These are phyloP conservation scores for Limonius californicus DNA, from an alignment of 1,140 invertebrate genomes.

Conservation along the genomic window DNA sequence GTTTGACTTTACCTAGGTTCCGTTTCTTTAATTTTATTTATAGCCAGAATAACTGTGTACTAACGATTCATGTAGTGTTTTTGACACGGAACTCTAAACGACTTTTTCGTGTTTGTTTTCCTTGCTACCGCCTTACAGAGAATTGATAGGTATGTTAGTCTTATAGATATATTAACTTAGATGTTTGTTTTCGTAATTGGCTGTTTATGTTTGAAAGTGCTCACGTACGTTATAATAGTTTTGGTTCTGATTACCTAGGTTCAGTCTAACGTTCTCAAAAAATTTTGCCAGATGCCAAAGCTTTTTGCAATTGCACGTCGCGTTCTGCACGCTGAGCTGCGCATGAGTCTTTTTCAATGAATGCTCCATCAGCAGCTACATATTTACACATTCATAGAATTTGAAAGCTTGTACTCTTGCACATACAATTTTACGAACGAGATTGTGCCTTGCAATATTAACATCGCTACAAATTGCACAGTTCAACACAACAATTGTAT, in stretches of 20 bases:
- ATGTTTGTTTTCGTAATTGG: conserved; percentile 15
- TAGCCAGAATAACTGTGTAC: conserved; percentile 5
- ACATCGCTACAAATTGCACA: neutral
- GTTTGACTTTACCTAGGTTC: conserved; percentile 41
- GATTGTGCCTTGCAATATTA: neutral
- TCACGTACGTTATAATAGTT: neutral
- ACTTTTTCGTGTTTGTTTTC: conserved; percentile 28
- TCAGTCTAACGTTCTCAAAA: conserved; percentile 28
- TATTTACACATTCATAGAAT: conserved; percentile 5
- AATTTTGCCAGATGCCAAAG: conserved; percentile 3
- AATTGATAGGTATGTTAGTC: conserved; percentile 45
- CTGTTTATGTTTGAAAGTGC: neutral
- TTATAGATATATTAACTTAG: conserved; percentile 21
- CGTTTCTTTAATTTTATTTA: neutral
- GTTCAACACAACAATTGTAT: neutral
- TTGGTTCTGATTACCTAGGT: conserved; percentile 36
- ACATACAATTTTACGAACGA: neutral
- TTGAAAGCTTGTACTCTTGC: neutral
- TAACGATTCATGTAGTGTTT: conserved; percentile 19
- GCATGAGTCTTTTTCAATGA: neutral
- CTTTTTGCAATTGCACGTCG: neutral
- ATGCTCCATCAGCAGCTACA: conserved; percentile 1
- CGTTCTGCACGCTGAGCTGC: neutral
- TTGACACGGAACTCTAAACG: conserved; percentile 7
- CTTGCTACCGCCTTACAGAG: conserved; percentile 43